Conservation (phyloP, 2,888 invertebrate species). For the Gnatocerus cornutus region DNA sequence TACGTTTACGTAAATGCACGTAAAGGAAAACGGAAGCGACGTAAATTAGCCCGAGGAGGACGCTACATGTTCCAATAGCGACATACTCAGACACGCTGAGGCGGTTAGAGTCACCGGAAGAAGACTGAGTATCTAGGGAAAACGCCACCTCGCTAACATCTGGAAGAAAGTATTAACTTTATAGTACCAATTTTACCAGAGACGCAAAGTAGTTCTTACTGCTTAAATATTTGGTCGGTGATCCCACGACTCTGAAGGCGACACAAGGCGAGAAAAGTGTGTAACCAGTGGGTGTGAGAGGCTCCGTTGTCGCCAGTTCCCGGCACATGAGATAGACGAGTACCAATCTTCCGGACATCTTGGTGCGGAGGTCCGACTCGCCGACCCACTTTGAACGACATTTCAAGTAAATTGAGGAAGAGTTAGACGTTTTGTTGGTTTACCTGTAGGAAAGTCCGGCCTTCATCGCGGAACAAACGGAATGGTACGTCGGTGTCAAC, state of each 20-base stretch:
- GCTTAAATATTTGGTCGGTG: slow-evolving; percentile 77
- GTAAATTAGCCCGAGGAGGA: slow-evolving; percentile 90
- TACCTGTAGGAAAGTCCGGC: slow-evolving; percentile 87
- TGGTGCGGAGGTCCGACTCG: slow-evolving; percentile 82
- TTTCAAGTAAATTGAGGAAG: neutral
- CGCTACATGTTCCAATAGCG: slow-evolving; percentile 87
- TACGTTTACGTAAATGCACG: slow-evolving; percentile 82
- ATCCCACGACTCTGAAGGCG: slow-evolving; percentile 89
- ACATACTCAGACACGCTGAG: slow-evolving; percentile 85
- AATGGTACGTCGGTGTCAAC: slow-evolving; percentile 87
- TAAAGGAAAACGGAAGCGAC: slow-evolving; percentile 90
- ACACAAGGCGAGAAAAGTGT: slow-evolving; percentile 89
- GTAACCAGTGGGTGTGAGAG: slow-evolving; percentile 69
- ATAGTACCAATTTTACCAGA: too few species aligned
- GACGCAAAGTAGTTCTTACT: slow-evolving; percentile 54
- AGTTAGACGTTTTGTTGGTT: slow-evolving; percentile 10
- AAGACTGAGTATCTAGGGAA: slow-evolving; percentile 78
- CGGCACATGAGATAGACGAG: slow-evolving; percentile 87
- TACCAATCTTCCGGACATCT: slow-evolving; percentile 87
- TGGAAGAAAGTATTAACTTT: slow-evolving; percentile 66
- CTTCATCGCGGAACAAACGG: slow-evolving; percentile 86
- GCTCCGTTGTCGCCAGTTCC: slow-evolving; percentile 73
- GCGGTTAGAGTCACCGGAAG: slow-evolving; percentile 74
- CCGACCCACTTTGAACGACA: slow-evolving; percentile 82
- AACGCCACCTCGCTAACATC: slow-evolving; percentile 89